phyloP scores from a whole-genome alignment of 1,140 invertebrate species.

The Drosophila lini region DNA sequence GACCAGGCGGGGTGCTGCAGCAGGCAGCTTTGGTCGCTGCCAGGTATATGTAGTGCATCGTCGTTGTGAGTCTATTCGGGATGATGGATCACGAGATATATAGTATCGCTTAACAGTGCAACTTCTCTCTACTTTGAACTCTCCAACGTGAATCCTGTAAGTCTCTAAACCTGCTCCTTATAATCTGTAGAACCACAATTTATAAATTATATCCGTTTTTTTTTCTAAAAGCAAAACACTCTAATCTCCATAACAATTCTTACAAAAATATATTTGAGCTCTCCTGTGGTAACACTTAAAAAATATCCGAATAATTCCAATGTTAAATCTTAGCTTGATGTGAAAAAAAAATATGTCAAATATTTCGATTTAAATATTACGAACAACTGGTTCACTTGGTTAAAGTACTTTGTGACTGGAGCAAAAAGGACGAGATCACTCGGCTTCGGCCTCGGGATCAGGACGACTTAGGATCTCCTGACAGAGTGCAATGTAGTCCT shows the following conservation, averaged over 20 bases:
- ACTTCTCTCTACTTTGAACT: conserved; percentile 8
- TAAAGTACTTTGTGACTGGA: conserved; percentile 7
- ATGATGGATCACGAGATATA: not conserved
- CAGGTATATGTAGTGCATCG: conserved; percentile 8
- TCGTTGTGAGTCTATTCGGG: conserved; percentile 17
- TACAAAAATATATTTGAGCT: conserved; percentile 14
- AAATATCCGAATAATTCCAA: not conserved
- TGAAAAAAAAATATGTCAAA: not conserved
- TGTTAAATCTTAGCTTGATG: not conserved
- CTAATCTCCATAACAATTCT: conserved; percentile 3
- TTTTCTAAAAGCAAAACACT: not conserved
- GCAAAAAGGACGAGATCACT: conserved; percentile 33
- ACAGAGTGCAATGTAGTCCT: conserved; percentile 84
- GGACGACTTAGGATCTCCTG: conserved; percentile 83
- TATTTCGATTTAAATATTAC: not conserved
- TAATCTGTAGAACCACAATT: not conserved
- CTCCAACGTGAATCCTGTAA: not conserved
- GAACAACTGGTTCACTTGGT: not conserved
- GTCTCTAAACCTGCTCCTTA: not conserved
- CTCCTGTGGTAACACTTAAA: not conserved
- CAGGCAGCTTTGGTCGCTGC: conserved; percentile 43
- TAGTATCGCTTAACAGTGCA: not conserved
- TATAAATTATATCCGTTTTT: not conserved
- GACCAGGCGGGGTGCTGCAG: conserved; percentile 15
- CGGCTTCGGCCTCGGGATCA: conserved; percentile 79